Percentiles rank a stretch among this genome's conserved stretches.
phyloP scores from a whole-genome alignment of 2,113 vertebrate genomes.

The Tragelaphus buxtoni region DNA sequence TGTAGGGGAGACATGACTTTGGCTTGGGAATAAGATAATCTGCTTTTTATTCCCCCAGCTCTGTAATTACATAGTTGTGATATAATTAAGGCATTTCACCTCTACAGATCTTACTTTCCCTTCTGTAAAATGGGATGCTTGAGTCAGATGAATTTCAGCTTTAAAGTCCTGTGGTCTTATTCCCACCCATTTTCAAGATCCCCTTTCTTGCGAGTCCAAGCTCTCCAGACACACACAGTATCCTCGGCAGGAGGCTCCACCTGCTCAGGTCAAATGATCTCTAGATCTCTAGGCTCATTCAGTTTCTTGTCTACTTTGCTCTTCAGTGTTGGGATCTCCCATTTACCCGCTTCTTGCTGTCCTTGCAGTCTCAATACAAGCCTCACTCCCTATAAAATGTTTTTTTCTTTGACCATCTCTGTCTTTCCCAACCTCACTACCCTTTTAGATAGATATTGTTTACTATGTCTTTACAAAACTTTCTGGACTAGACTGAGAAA shows the following conservation, averaged over 20 bases:
- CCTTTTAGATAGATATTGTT: not conserved
- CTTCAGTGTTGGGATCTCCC: slow-evolving; percentile 19
- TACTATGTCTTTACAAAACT: not conserved
- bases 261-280: slow-evolving; percentile 35
- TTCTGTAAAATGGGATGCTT: slow-evolving; percentile 14
- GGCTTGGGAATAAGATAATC: not conserved
- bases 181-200: not conserved
- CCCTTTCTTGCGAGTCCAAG: not conserved
- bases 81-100: not conserved
- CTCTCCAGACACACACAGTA: not conserved
- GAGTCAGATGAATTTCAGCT: slow-evolving; percentile 1
- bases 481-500: slow-evolving; percentile 25
- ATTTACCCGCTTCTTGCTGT: not conserved
- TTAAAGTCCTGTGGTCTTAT: slow-evolving; percentile 1
- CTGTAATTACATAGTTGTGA: not conserved
- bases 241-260: slow-evolving; percentile 16
- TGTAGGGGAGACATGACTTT: not conserved
- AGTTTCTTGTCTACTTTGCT: slow-evolving; percentile 50
- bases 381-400: not conserved
- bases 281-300: slow-evolving; percentile 8
- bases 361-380: slow-evolving; percentile 36
- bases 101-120: not conserved
- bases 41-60: not conserved
- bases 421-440: not conserved
- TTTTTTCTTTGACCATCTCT: slow-evolving; percentile 17